Base-by-base conservation (phyloP, 1,140 invertebrate genomes). In the Ceratina calcarata region DNA sequence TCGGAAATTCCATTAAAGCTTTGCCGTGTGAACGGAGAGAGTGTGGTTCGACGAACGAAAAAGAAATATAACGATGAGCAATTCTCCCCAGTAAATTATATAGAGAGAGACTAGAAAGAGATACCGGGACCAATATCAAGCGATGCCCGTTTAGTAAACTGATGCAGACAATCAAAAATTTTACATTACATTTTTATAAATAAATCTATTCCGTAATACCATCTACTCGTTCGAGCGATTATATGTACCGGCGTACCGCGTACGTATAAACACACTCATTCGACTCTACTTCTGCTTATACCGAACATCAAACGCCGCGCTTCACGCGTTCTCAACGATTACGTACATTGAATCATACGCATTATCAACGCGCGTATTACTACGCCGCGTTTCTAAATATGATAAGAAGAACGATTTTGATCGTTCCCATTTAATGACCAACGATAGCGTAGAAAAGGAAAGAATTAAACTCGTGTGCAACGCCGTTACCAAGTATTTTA, bases 401-500 rank as follows among this genome's bases (percentile, higher is more conserved):
- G 20, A 64, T 27, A 37, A 70, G 60, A 45, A 10, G 61, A 76
- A 76, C 73, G 62, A 75, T 75, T 66, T 75, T 66, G 1, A 76
- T 76, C 73, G 61, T 27, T 58, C 20, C 7, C 22, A 18, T 55
- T 60, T 64, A n/a, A 62, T 53, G 32, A 51, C 22, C n/a, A 20
- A 22, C 27, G 16, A 62, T 18, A 37, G 18, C 32, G n/a, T 57
- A 51, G 13, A 16, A 55, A 64, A 62, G n/a, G 24, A 65, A 72
- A 45, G 10, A 24, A 16, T 45, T 7, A 64, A 72, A 64, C 15
- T 51, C 16, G 22, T 64, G n/a, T 18, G n/a, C 15, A 16, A 55
- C 64, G 62, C 69, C 79, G 72, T 69, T 83, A 71, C 70, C 64
- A 27, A 49, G 61, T 64, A 81, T 85, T 45, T 89, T 89, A 91